Percentiles rank a stretch among this genome's conserved stretches.
These are phyloP conservation scores for Keiferia lycopersicella DNA, from an alignment of 2,888 invertebrate species.

Conservation along the genomic window DNA sequence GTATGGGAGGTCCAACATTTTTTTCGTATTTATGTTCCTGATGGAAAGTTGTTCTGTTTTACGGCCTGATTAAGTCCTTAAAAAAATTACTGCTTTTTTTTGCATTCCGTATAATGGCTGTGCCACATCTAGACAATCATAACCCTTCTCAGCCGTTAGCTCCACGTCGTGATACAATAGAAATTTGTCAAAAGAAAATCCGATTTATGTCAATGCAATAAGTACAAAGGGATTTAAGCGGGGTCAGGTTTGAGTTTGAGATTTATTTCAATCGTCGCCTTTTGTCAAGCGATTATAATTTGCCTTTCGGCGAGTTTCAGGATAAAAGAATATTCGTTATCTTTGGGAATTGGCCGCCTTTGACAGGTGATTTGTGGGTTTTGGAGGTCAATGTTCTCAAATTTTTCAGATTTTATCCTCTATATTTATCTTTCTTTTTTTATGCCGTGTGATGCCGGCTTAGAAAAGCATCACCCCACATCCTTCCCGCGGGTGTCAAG, in stretches of 20 bases:
- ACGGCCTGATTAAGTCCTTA: background rate
- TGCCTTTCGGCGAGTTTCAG: background rate
- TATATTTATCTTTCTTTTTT: too few relatives aligned
- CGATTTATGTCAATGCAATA: slow-evolving; percentile 25
- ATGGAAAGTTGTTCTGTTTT: background rate
- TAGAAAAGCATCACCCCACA: too few relatives aligned
- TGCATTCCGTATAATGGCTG: too few relatives aligned
- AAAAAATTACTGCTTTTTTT: too few relatives aligned
- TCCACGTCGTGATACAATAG: slow-evolving; percentile 9
- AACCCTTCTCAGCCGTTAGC: background rate
- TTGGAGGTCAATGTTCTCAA: background rate
- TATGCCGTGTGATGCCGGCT: too few relatives aligned
- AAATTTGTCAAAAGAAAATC: slow-evolving; percentile 23
- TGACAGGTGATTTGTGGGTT: background rate
- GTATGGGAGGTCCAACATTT: background rate
- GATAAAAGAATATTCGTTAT: background rate
- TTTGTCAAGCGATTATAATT: slow-evolving; percentile 6
- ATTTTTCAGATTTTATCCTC: too few relatives aligned
- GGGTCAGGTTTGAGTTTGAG: background rate
- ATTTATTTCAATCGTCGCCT: slow-evolving; percentile 9
- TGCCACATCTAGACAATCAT: slow-evolving; percentile 10
- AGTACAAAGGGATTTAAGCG: slow-evolving; percentile 4
- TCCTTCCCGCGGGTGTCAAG: too few relatives aligned
- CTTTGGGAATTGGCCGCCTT: background rate
- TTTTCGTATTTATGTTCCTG: background rate